Percentiles rank a stretch among this genome's conserved stretches.
Conservation (phyloP, 2,797 vertebrate species). For the Fundulus diaphanus region DNA sequence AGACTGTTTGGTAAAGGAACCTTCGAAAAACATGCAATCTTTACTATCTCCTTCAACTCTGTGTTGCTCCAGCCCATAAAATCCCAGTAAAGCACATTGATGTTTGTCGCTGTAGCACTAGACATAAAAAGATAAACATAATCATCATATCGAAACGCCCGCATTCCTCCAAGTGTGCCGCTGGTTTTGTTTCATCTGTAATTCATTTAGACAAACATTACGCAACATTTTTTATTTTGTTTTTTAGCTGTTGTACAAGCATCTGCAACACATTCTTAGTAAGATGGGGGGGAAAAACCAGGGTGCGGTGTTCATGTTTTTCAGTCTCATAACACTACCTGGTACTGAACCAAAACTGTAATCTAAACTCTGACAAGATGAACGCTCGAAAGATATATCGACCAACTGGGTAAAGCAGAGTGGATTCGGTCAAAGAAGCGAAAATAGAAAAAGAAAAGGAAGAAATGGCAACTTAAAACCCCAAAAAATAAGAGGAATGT, state of each 20-base stretch:
- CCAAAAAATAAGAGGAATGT: too few relatives aligned
- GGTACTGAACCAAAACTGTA: conserved; percentile 11
- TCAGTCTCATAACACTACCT: not conserved
- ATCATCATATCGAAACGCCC: not conserved
- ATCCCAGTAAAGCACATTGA: not conserved
- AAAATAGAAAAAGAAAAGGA: too few relatives aligned
- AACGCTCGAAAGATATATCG: not conserved
- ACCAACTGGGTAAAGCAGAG: conserved; percentile 3
- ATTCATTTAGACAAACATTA: not conserved
- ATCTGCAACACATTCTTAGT: not conserved
- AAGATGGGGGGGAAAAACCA: not conserved
- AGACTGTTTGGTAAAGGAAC: not conserved
- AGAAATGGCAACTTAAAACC: too few relatives aligned
- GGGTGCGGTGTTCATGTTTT: not conserved
- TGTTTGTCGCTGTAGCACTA: not conserved
- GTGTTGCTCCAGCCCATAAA: not conserved
- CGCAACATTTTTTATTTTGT: not conserved
- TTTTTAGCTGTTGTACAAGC: too few relatives aligned
- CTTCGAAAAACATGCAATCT: not conserved
- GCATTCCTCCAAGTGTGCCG: not conserved
- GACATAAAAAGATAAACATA: not conserved
- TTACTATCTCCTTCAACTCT: not conserved
- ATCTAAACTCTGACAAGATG: conserved; percentile 16
- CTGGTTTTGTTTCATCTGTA: not conserved
- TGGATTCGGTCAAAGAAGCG: too few relatives aligned